Base-by-base conservation (phyloP, 2,888 invertebrate species). In the Ichneumoninae sp. region DNA sequence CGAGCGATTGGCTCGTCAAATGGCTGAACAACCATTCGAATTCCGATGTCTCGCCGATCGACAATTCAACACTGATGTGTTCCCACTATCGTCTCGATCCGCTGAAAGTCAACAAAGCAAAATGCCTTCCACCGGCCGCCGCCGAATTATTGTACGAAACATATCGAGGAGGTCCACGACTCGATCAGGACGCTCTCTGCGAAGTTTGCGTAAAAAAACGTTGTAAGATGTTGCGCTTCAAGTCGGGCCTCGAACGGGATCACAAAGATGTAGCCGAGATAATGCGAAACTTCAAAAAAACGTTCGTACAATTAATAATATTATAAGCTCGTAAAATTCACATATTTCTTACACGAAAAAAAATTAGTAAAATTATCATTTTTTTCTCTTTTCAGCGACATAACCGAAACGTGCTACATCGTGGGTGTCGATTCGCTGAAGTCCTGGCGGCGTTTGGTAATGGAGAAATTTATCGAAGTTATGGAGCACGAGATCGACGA, bases 341-440 rank as follows among this genome's bases (percentile, higher is more conserved):
- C 40, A 74, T 75, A 6, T 40, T 54, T 77, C 22, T 57, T 66
- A n/a, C 26, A 30, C 13, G 66, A 62, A 60, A 60, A 30, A 30
- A 10, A 10, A 60, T 60, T 30, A 60, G 30, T 60, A 1, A 60
- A 33, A 33, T 26, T 54, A 5, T 40, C 10, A 70, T 26, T 70
- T 44, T 52, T 26, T 81, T 54, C 30, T 80, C 16, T 84, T 86
- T 60, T n/a, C 3, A 22, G 68, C 7, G 33, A 50, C 65, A 93
- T 92, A 44, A 88, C 80, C 33, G 89, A 93, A 87, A 84, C 90
- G 84, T 84, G 93, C 74, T 95, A 92, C 89, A 95, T 95, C 94
- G 94, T 95, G 26, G 95, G 95, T 6, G 95, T 95, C 81, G 93
- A 94, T 66, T 95, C 95, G 0, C 91, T 95, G n/a, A 94, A 94